Percentiles rank a stretch among this genome's conserved stretches.
Conservation (phyloP, 2,113 vertebrate species). For the Brienomyrus brachyistius region DNA sequence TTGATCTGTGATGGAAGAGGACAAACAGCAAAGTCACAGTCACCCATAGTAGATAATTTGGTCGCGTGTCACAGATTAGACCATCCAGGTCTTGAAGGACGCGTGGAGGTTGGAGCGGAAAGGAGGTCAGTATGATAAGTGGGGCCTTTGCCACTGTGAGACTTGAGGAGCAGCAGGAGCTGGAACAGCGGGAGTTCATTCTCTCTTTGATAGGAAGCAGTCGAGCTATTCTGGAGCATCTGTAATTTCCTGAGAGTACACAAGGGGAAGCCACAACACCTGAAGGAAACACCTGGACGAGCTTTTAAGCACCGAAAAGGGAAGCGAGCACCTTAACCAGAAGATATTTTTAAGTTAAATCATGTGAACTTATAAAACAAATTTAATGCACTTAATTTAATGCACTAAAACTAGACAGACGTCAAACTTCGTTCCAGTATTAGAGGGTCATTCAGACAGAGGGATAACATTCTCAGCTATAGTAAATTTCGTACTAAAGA, state of each 20-base stretch:
- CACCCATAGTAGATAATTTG: not conserved
- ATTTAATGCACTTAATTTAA: not conserved
- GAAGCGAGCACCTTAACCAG: not conserved
- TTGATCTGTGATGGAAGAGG: not conserved
- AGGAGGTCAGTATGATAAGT: not conserved
- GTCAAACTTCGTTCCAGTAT: not conserved
- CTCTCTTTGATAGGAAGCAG: not conserved
- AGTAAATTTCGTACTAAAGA: not conserved
- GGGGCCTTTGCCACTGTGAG: not conserved
- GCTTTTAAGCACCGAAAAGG: not conserved
- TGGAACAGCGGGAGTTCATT: not conserved
- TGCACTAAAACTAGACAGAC: not conserved
- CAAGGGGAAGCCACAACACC: not conserved
- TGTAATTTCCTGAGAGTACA: not conserved
- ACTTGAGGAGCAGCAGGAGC: not conserved
- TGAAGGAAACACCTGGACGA: not conserved
- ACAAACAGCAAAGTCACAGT: not conserved
- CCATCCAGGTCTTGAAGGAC: not conserved
- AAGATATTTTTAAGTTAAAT: not conserved
- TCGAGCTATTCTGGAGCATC: not conserved
- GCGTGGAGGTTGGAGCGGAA: not conserved
- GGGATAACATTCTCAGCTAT: not conserved
- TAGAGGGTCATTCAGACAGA: not conserved
- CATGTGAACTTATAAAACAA: not conserved
- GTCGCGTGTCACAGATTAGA: not conserved